phyloP scores from a whole-genome alignment of 2,888 invertebrate genomes.

The Sarcophaga carnaria region DNA sequence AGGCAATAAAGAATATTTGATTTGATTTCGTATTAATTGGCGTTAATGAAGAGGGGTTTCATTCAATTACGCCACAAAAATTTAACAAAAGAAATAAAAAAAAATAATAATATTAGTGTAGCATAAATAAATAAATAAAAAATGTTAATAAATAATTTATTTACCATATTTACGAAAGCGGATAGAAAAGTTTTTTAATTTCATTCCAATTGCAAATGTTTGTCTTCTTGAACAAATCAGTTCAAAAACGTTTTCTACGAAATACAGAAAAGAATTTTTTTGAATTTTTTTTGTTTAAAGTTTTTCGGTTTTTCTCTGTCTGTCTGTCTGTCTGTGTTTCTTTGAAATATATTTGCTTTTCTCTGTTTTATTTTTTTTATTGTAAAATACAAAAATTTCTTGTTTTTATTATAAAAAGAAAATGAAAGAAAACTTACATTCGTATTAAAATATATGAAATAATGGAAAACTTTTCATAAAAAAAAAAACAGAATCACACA shows the following conservation, averaged over 20 bases:
- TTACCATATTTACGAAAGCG: background rate
- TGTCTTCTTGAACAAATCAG: constrained; percentile 34
- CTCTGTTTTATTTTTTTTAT: constrained; percentile 1
- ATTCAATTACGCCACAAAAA: too few species aligned
- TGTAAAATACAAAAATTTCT: constrained; percentile 1
- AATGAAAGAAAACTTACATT: constrained; percentile 34
- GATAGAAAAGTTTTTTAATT: constrained; percentile 37
- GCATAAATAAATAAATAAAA: background rate
- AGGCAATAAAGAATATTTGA: too few species aligned
- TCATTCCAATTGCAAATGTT: constrained; percentile 9
- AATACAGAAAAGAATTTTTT: background rate
- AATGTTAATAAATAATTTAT: background rate
- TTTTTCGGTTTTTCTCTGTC: background rate
- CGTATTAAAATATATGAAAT: background rate
- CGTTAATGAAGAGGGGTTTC: too few species aligned
- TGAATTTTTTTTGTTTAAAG: background rate
- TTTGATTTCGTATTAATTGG: too few species aligned
- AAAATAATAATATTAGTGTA: too few species aligned
- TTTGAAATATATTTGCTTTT: background rate
- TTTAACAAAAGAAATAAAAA: too few species aligned
- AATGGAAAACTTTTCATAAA: constrained; percentile 17
- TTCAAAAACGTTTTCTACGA: constrained; percentile 8
- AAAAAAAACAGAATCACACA: constrained; percentile 16
- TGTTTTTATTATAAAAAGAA: background rate
- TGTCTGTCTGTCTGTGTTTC: too few species aligned